These are phyloP conservation scores for Bambusicola thoracicus DNA, from an alignment of 2,113 vertebrate species.

Conservation along the genomic window DNA sequence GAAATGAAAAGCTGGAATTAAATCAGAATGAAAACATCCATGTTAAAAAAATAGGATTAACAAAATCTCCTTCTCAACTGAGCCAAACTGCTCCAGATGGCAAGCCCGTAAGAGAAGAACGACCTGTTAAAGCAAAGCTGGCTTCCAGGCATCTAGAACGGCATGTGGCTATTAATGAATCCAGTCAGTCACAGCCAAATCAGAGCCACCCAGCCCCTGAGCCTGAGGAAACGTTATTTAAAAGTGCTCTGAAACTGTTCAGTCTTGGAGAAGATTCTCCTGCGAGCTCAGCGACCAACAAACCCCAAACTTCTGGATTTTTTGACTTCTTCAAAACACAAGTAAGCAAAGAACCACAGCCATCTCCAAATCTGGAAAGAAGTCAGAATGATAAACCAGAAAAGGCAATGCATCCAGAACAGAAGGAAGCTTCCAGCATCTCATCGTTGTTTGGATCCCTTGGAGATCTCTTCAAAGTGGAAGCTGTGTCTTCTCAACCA, in stretches of 20 bases:
- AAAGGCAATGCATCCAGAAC: constrained; percentile 64
- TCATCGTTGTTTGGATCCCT: constrained; percentile 88
- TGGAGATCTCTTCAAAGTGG: constrained; percentile 84
- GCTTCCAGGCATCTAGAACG: neutral
- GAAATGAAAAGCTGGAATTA: constrained; percentile 34
- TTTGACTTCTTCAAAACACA: constrained; percentile 88
- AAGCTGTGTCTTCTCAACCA: constrained; percentile 71
- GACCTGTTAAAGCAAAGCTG: neutral
- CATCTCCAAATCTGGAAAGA: constrained; percentile 55
- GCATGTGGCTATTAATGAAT: constrained; percentile 23
- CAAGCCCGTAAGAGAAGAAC: neutral
- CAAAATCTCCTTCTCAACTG: constrained; percentile 49
- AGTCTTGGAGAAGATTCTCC: constrained; percentile 68
- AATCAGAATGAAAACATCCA: neutral
- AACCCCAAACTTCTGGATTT: constrained; percentile 80
- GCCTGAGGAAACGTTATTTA: constrained; percentile 73
- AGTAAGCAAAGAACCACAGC: constrained; percentile 73
- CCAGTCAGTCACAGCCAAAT: constrained; percentile 48
- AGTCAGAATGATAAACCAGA: constrained; percentile 53
- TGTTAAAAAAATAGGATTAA: constrained; percentile 50
- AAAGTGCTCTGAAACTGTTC: constrained; percentile 74
- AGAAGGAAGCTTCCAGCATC: constrained; percentile 78
- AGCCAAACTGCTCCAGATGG: constrained; percentile 2
- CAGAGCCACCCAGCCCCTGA: constrained; percentile 50
- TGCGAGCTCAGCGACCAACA: constrained; percentile 65